Evolutionary conservation across 1,140 invertebrate genomes (phyloP), one percentile per base, ranked within the genome.

Genomic region (Drosophila pruinosa): DNA sequence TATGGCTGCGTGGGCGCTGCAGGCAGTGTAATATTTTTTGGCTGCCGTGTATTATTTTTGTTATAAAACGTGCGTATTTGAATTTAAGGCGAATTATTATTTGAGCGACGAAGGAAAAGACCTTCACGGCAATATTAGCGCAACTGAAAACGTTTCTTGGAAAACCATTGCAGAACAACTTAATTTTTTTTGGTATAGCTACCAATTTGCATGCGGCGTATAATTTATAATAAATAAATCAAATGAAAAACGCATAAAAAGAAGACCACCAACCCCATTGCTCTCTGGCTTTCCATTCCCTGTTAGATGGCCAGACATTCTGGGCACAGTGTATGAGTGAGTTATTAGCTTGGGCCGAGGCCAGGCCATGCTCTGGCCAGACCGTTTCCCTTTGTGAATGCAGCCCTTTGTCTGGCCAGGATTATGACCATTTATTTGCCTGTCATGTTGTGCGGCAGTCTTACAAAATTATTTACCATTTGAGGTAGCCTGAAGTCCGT

Each of bases 61-160:
- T 83, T 75, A 73, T 62, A 72, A 77, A 88, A 88, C 83, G 83
- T 89, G 83, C 75, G 83, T 80, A 83, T 79, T 85, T 62, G 79
- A 78, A 78, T 89, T 83, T 72, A 56, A 78, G 65, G 79, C 83
- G 83, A 83, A 88, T 88, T 88, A 88, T 88, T 88, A 81, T 81
- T 86, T 76, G 63, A 61, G 36, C 62, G 31, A 57, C 36, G 70
- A 12, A 53, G 52, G 31, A 72, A 67, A 63, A 75, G 50, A 45
- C 61, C 61, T 47, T 38, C 24, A 2, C 26, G 48, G 34, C 53
- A 53, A 53, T 62, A 53, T 63, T 34, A 52, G 47, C 36, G 34
- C 19, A 52, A 69, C 58, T 63, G 65, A 48, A 61, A 53, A 34
- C 57, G 48, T 61, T 76, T 48, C 63, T 72, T 68, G 50, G 63